Percentiles rank a stretch among this genome's conserved stretches.
Conservation (phyloP, 1,140 invertebrate species). For the Antheraea pernyi region DNA sequence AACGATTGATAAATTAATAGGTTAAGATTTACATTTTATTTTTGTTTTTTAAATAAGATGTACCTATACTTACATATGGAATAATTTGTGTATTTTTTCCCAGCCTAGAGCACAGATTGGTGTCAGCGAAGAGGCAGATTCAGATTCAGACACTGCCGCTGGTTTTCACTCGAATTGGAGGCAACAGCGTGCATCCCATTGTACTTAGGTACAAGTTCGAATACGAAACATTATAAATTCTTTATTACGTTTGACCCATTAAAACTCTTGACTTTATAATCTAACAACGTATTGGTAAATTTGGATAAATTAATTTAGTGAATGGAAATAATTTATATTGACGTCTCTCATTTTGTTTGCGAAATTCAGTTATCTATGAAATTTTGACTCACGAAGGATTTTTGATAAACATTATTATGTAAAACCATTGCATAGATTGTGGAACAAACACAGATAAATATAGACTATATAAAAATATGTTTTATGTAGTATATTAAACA, state of each 20-base stretch:
- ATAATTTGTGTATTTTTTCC: no score
- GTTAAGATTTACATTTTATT: no score
- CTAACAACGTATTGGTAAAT: background rate
- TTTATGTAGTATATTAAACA: background rate
- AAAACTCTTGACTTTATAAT: background rate
- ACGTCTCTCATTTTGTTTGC: background rate
- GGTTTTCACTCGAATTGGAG: conserved; percentile 65
- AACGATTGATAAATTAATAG: no score
- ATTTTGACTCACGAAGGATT: no score
- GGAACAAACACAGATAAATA: no score
- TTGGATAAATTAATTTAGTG: background rate
- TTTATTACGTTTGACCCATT: background rate
- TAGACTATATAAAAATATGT: no score
- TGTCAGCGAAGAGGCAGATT: conserved; percentile 52
- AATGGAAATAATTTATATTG: background rate
- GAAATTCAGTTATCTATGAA: background rate
- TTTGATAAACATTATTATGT: no score
- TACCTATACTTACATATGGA: no score
- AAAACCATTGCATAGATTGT: no score
- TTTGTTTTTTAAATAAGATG: no score
- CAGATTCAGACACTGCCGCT: conserved; percentile 62
- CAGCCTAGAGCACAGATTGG: conserved; percentile 64
- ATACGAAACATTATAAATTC: background rate
- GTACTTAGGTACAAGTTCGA: conserved; percentile 26
- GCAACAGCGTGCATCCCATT: conserved; percentile 52